phyloP scores from a whole-genome alignment of 2,888 invertebrate species.

The Sinohyriopsis cumingii region DNA sequence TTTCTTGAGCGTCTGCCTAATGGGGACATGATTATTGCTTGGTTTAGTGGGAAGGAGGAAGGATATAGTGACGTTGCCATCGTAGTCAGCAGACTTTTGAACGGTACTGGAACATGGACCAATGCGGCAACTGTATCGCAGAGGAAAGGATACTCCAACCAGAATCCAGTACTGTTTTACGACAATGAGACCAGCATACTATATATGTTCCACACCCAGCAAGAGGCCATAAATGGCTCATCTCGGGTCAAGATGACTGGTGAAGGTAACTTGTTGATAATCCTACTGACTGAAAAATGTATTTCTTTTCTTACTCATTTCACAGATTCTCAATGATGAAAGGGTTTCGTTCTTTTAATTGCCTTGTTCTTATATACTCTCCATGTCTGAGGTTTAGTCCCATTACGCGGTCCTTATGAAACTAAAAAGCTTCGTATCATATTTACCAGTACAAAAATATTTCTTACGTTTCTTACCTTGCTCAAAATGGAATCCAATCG shows the following conservation, averaged over 20 bases:
- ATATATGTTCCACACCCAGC: constrained; percentile 25
- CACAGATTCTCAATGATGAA: too few relatives aligned
- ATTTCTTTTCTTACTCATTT: background rate
- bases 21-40: constrained; percentile 29
- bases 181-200: constrained; percentile 14
- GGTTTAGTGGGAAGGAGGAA: constrained; percentile 24
- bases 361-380: too few relatives aligned
- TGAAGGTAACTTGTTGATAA: background rate
- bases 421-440: too few relatives aligned
- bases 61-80: constrained; percentile 24
- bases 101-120: constrained; percentile 17
- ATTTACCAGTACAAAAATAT: too few relatives aligned
- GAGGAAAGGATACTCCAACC: constrained; percentile 29
- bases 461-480: too few relatives aligned
- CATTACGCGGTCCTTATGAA: too few relatives aligned
- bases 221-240: constrained; percentile 14
- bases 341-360: too few relatives aligned
- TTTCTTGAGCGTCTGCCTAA: constrained; percentile 27
- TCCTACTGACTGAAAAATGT: background rate
- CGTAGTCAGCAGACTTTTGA: constrained; percentile 20
- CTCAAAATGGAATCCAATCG: too few relatives aligned
- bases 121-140: constrained; percentile 24
- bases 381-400: too few relatives aligned
- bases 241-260: background rate
- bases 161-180: constrained; percentile 32